A percentile compares a stretch with the other conserved stretches of the same genome.
These are phyloP conservation scores for Ceyx margarethae DNA, from an alignment of 2,113 vertebrate species.

Conservation along the genomic window DNA sequence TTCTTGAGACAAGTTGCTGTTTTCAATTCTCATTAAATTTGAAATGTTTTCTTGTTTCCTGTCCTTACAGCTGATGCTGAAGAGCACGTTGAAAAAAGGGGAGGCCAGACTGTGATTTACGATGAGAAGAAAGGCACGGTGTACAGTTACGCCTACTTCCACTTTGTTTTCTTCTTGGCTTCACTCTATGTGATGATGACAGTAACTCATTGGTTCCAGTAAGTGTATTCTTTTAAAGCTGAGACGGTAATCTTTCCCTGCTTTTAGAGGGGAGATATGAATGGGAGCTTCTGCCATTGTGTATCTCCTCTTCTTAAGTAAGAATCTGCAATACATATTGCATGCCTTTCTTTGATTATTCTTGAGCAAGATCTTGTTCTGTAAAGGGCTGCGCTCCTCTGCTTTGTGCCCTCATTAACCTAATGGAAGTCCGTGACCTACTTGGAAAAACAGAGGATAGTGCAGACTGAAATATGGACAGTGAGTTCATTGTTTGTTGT, in stretches of 20 bases:
- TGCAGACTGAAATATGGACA: not conserved
- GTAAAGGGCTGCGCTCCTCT: not conserved
- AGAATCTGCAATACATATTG: not conserved
- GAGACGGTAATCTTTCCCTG: not conserved
- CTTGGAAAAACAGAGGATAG: not conserved
- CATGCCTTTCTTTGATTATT: not conserved
- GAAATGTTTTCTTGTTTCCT: not conserved
- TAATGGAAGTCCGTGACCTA: not conserved
- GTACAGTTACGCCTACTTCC: conserved; percentile 94
- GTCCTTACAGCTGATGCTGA: conserved; percentile 74
- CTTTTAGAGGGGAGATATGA: not conserved
- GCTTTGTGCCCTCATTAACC: not conserved
- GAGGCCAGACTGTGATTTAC: conserved; percentile 85
- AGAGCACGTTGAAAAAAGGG: conserved; percentile 66
- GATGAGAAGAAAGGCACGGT: conserved; percentile 87
- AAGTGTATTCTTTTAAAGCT: conserved; percentile 65
- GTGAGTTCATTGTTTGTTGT: not conserved
- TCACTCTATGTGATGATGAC: conserved; percentile 99
- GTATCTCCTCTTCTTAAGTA: not conserved
- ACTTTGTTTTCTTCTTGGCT: conserved; percentile 93
- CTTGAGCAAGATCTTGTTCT: not conserved
- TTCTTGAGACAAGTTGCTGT: not conserved
- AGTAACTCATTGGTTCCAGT: conserved; percentile 98
- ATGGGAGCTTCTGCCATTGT: not conserved
- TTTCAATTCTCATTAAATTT: not conserved